phyloP scores from a whole-genome alignment of 2,113 vertebrate genomes.

The Cinclus mexicanus region DNA sequence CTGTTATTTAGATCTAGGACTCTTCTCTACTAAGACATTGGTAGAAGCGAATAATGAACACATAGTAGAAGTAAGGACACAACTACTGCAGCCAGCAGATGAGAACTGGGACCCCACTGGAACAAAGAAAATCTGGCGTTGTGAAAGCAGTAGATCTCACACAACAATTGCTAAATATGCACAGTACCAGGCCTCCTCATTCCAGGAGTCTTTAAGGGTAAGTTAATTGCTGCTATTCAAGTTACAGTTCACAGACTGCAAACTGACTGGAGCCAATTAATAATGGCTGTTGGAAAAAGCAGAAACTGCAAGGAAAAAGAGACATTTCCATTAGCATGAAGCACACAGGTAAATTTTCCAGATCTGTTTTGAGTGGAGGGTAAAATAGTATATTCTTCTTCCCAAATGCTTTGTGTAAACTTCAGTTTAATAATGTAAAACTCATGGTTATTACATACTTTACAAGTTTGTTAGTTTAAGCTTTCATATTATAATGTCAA shows the following conservation, averaged over 20 bases:
- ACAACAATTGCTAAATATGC: constrained; percentile 97
- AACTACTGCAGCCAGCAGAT: constrained; percentile 92
- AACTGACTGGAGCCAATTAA: neutral
- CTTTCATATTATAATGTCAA: neutral
- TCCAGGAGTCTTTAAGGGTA: constrained; percentile 97
- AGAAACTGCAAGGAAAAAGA: neutral
- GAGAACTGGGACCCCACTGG: constrained; percentile 97
- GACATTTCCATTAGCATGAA: neutral
- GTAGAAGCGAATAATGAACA: constrained; percentile 98
- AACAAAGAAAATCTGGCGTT: constrained; percentile 95
- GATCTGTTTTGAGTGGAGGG: neutral
- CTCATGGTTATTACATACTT: neutral
- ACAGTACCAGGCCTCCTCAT: constrained; percentile 97
- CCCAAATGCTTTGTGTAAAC: neutral
- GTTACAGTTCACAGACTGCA: neutral
- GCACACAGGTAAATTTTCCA: neutral
- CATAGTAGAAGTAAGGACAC: constrained; percentile 95
- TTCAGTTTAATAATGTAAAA: neutral
- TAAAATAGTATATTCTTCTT: neutral
- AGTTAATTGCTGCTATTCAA: constrained; percentile 42
- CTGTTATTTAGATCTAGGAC: constrained; percentile 85
- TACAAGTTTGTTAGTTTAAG: neutral
- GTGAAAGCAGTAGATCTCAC: constrained; percentile 95
- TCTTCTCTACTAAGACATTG: constrained; percentile 98
- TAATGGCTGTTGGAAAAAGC: neutral